Percentiles rank a stretch among this genome's conserved stretches.
Evolutionary conservation across 53 echinoderm and acorn worm species (phyloP).

Genomic region (Hippasteria phrygiana): DNA sequence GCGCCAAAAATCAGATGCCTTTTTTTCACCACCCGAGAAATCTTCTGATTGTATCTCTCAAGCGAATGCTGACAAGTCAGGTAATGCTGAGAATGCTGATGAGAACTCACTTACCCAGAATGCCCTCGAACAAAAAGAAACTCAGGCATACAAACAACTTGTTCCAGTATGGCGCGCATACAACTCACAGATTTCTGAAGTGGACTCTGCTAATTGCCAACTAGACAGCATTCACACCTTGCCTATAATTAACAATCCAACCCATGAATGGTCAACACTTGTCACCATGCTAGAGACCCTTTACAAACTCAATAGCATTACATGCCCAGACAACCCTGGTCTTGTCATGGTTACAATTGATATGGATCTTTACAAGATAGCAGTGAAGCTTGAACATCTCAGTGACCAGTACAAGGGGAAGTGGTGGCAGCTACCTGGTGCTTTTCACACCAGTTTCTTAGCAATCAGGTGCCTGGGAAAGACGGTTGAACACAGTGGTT

Average conservation of each 20-base stretch:
- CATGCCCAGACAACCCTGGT: neutral
- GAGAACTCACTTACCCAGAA: no score
- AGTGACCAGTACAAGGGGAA: slow-evolving; percentile 52
- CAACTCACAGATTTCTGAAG: slow-evolving; percentile 11
- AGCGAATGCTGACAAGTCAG: no score
- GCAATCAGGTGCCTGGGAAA: slow-evolving; percentile 60
- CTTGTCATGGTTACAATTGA: slow-evolving; percentile 40
- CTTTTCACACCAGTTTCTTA: slow-evolving; percentile 63
- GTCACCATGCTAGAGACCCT: slow-evolving; percentile 41
- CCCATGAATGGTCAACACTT: slow-evolving; percentile 69
- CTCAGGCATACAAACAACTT: no score
- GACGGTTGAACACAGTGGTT: slow-evolving; percentile 64
- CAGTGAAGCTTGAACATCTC: slow-evolving; percentile 52
- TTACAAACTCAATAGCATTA: slow-evolving; percentile 24
- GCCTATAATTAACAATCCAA: slow-evolving; percentile 70
- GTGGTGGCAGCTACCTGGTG: slow-evolving; percentile 44
- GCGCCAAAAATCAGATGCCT: no score
- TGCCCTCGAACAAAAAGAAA: no score
- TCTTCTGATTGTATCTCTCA: no score
- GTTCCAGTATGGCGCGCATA: slow-evolving; percentile 59
- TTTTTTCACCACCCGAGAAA: no score
- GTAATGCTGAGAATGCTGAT: no score
- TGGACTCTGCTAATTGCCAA: neutral
- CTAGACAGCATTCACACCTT: slow-evolving; percentile 53
- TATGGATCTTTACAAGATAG: slow-evolving; percentile 73